Percentiles rank a stretch among this genome's conserved stretches.
phyloP scores from a whole-genome alignment of 30 jellyfish, hydroid and myxozoan genomes.

The Clytia hemisphaerica region DNA sequence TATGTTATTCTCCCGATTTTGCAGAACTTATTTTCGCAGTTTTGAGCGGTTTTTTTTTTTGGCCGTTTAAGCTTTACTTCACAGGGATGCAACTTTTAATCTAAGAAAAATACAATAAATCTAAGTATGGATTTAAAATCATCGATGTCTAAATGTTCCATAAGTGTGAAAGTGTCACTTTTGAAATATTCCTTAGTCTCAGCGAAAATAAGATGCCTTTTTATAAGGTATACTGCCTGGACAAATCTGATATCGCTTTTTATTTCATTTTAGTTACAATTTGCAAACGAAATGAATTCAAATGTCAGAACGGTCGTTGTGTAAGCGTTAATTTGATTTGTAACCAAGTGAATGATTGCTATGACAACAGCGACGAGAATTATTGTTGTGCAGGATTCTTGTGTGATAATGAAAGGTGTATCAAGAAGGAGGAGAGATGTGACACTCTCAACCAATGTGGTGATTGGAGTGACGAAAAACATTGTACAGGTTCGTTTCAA shows the following conservation, averaged over 20 bases:
- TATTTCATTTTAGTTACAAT: not conserved
- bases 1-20: not conserved
- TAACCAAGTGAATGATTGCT: slow-evolving; percentile 33
- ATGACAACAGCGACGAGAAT: slow-evolving; percentile 39
- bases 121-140: no score
- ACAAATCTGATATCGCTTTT: no score
- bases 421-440: slow-evolving; percentile 26
- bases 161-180: no score
- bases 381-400: slow-evolving; percentile 40
- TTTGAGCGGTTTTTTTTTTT: no score
- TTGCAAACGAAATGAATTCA: slow-evolving; percentile 13
- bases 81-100: no score
- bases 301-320: slow-evolving; percentile 42
- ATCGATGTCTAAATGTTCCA: no score
- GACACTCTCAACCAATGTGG: slow-evolving; percentile 52
- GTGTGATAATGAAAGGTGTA: slow-evolving; percentile 46
- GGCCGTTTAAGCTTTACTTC: no score
- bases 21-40: no score
- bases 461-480: slow-evolving; percentile 60
- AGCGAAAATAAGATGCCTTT: no score
- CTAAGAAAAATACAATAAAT: no score
- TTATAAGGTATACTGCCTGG: no score
- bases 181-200: no score
- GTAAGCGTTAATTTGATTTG: slow-evolving; percentile 5
- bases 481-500: slow-evolving; percentile 41